phyloP scores from a whole-genome alignment of 1,140 invertebrate species.

The Lethocerus indicus region DNA sequence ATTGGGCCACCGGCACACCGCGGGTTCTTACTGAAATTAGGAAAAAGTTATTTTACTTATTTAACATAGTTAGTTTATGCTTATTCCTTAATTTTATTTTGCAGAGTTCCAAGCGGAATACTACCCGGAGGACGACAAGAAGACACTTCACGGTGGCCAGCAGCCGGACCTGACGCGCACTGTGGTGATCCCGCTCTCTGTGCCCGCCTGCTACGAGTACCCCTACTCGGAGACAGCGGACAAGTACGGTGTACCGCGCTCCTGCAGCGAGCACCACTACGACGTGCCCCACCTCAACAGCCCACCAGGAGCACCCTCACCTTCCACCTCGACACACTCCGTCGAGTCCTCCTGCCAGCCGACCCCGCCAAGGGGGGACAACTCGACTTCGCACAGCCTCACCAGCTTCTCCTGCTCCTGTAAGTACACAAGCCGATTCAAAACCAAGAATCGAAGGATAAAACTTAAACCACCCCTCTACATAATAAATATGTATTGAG shows the following conservation, averaged over 20 bases:
- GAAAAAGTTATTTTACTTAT: no score
- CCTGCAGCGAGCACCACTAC: slow-evolving; percentile 66
- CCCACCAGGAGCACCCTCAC: slow-evolving; percentile 12
- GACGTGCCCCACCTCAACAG: slow-evolving; percentile 28
- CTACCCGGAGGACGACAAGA: slow-evolving; percentile 72
- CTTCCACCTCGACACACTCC: slow-evolving; percentile 17
- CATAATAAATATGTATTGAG: background rate
- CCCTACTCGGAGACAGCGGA: slow-evolving; percentile 33
- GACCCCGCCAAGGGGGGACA: slow-evolving; percentile 5
- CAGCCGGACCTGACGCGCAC: slow-evolving; percentile 75
- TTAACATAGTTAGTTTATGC: no score
- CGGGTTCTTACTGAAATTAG: no score
- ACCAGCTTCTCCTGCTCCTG: slow-evolving; percentile 34
- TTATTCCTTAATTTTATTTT: slow-evolving; percentile 20
- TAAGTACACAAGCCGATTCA: slow-evolving; percentile 18
- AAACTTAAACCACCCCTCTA: no score
- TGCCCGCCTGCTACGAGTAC: slow-evolving; percentile 28
- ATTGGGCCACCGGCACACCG: no score
- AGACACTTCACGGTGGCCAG: slow-evolving; percentile 34
- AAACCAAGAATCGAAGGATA: no score
- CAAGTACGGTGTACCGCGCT: slow-evolving; percentile 27
- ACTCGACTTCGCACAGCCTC: slow-evolving; percentile 22
- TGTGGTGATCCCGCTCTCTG: slow-evolving; percentile 27
- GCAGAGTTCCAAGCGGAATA: slow-evolving; percentile 77
- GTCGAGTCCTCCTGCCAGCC: slow-evolving; percentile 3